Percentiles rank a stretch among this genome's conserved stretches.
Conservation (phyloP, 2,797 vertebrate genomes). For the Ctenosaura bakeri region DNA sequence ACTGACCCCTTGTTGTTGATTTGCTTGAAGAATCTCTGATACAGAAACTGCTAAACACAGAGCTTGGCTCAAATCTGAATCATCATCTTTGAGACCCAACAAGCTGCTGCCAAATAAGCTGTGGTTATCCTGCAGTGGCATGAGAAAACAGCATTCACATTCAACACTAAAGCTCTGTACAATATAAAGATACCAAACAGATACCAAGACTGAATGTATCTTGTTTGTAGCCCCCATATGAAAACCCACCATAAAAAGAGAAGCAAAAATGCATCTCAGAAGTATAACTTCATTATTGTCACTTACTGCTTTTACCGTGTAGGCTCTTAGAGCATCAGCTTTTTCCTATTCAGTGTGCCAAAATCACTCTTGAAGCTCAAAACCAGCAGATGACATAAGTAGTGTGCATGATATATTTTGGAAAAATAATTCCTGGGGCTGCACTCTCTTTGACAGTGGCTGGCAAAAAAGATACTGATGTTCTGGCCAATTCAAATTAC, state of each 20-base stretch:
- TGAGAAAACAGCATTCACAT: constrained; percentile 17
- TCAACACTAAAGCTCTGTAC: neutral
- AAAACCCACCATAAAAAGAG: neutral
- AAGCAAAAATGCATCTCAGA: neutral
- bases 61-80: constrained; percentile 95
- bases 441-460: neutral
- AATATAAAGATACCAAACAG: neutral
- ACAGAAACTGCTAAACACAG: constrained; percentile 95
- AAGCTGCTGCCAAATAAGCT: constrained; percentile 96
- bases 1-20: constrained; percentile 93
- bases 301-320: neutral
- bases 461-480: neutral
- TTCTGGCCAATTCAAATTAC: neutral
- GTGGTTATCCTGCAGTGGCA: constrained; percentile 90
- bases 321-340: no score
- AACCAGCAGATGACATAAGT: neutral
- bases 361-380: neutral
- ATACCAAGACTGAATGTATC: neutral
- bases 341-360: constrained; percentile 4
- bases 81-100: constrained; percentile 95
- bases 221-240: neutral
- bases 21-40: constrained; percentile 97
- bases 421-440: neutral
- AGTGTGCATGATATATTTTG: neutral
- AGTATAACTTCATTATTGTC: neutral